Conservation (phyloP, 2,113 vertebrate species). For the Antechinus flavipes region DNA sequence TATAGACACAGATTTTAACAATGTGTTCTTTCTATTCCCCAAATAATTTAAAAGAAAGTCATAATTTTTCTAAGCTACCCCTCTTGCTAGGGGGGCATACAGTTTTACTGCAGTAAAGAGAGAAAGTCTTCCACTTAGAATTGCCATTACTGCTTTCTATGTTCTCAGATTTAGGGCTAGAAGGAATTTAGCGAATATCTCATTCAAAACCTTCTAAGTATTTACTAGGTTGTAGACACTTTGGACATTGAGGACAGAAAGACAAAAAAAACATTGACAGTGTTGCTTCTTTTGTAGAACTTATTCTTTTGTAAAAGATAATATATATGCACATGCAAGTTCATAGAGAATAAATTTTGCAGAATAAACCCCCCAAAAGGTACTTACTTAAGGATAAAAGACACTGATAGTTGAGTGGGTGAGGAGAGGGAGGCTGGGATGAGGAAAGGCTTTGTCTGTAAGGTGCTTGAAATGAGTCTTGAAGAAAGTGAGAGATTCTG, state of each 20-base stretch:
- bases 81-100: background rate
- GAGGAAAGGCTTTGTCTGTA: background rate
- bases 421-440: background rate
- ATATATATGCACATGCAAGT: background rate
- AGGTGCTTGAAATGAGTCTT: background rate
- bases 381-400: background rate
- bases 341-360: background rate
- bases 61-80: constrained; percentile 13
- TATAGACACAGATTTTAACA: background rate
- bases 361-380: background rate
- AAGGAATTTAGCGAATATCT: background rate
- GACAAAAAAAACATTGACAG: background rate
- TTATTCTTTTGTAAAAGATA: background rate
- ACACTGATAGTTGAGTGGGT: background rate
- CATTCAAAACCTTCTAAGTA: background rate
- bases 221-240: background rate
- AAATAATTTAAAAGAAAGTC: constrained; percentile 17
- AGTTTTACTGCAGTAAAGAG: background rate
- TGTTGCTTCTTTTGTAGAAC: background rate
- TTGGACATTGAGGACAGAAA: background rate
- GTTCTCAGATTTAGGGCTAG: background rate
- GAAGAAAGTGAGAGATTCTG: background rate
- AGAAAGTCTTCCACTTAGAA: background rate
- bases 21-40: background rate
- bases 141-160: background rate